Evolutionary conservation across 2,797 vertebrate species (phyloP).

Genomic region (Hyperoplus immaculatus): DNA sequence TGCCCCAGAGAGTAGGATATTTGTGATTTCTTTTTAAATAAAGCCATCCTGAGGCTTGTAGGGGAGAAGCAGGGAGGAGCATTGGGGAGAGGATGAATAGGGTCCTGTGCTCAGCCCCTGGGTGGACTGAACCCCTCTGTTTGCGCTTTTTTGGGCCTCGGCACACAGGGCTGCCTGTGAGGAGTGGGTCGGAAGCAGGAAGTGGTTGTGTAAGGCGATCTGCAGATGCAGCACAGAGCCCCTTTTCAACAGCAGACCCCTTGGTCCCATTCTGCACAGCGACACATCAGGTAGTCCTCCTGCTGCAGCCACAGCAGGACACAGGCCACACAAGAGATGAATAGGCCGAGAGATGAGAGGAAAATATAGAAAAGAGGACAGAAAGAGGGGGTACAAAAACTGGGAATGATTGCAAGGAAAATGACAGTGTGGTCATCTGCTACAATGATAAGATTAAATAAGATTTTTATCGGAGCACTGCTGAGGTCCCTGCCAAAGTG

Average conservation of each 20-base stretch:
- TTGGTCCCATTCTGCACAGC: slow-evolving; percentile 80
- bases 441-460: slow-evolving; percentile 55
- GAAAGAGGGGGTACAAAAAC: slow-evolving; percentile 27
- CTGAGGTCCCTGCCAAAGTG: slow-evolving; percentile 46
- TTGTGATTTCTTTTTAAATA: slow-evolving; percentile 82
- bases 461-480: slow-evolving; percentile 57
- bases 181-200: slow-evolving; percentile 92
- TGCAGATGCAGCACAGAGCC: slow-evolving; percentile 83
- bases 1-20: slow-evolving; percentile 75
- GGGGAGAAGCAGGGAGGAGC: slow-evolving; percentile 75
- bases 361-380: slow-evolving; percentile 10
- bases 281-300: slow-evolving; percentile 84
- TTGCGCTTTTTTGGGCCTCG: slow-evolving; percentile 83
- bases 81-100: slow-evolving; percentile 84
- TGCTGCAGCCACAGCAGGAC: slow-evolving; percentile 84
- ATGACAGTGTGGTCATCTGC: slow-evolving; percentile 19
- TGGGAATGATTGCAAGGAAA: neutral
- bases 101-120: slow-evolving; percentile 85
- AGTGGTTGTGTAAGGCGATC: slow-evolving; percentile 90
- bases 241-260: slow-evolving; percentile 86
- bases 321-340: slow-evolving; percentile 63
- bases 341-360: slow-evolving; percentile 47
- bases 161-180: slow-evolving; percentile 88
- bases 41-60: slow-evolving; percentile 72
- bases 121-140: slow-evolving; percentile 87